Percentiles rank a stretch among this genome's conserved stretches.
Conservation (phyloP, 2,113 vertebrate genomes). For the Chascanopsetta lugubris region DNA sequence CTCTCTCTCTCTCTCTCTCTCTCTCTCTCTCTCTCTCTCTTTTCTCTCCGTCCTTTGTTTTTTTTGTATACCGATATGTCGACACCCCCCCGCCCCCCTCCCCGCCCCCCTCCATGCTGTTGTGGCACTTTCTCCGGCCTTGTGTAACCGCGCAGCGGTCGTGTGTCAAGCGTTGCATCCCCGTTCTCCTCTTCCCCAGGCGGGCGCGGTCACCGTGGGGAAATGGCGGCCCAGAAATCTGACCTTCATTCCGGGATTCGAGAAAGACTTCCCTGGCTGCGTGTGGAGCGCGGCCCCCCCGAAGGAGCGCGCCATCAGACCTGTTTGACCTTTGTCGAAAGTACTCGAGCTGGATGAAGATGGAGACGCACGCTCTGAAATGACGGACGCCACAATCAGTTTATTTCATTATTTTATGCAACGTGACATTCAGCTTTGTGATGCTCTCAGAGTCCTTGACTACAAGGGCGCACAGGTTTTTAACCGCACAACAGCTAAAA, state of each 20-base stretch:
- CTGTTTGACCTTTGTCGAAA: constrained; percentile 51
- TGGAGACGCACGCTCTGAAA: constrained; percentile 26
- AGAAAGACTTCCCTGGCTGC: constrained; percentile 39
- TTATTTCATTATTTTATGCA: constrained; percentile 51
- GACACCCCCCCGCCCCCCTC: constrained; percentile 61
- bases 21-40: constrained; percentile 8
- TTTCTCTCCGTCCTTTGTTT: constrained; percentile 16
- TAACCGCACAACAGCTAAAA: neutral
- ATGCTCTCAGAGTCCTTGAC: constrained; percentile 33
- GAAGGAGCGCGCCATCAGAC: constrained; percentile 41
- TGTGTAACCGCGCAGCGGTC: constrained; percentile 62
- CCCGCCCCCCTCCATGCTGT: constrained; percentile 56
- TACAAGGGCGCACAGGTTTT: constrained; percentile 17
- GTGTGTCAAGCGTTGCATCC: constrained; percentile 51
- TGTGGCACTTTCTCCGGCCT: constrained; percentile 69
- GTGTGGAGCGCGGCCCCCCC: constrained; percentile 25
- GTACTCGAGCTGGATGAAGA: constrained; percentile 31
- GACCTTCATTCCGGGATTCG: constrained; percentile 68
- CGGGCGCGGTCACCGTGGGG: constrained; percentile 63
- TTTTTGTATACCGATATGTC: constrained; percentile 58
- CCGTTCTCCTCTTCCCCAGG: constrained; percentile 57
- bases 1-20: no score
- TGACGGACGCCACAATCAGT: constrained; percentile 31
- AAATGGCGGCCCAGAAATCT: constrained; percentile 65
- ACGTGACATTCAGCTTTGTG: constrained; percentile 49